Percentiles rank a stretch among this genome's conserved stretches.
phyloP scores from a whole-genome alignment of 2,113 vertebrate species.

The Brachirus orientalis region DNA sequence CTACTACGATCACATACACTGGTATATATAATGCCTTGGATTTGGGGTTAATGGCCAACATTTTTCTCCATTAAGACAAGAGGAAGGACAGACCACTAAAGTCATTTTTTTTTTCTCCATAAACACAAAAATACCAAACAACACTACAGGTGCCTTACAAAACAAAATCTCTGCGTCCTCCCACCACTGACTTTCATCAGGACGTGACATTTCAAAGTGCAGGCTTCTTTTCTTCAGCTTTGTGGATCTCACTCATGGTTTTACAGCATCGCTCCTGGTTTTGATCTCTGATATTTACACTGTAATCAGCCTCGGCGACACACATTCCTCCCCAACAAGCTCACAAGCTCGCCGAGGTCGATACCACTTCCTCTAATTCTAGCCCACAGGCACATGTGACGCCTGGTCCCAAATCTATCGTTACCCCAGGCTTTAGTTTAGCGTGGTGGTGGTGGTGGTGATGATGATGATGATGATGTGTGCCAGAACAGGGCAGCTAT shows the following conservation, averaged over 20 bases:
- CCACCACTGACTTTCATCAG: background rate
- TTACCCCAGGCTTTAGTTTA: constrained; percentile 54
- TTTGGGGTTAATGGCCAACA: too few species aligned
- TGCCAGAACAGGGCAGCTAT: constrained; percentile 41
- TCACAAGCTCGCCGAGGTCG: constrained; percentile 45
- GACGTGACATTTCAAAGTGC: background rate
- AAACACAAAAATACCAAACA: too few species aligned
- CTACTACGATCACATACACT: too few species aligned
- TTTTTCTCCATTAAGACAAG: too few species aligned
- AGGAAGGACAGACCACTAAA: too few species aligned
- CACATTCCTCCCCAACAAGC: constrained; percentile 51
- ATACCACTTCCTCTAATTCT: constrained; percentile 59
- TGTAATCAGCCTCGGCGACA: constrained; percentile 32
- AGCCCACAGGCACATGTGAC: constrained; percentile 49
- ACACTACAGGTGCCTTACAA: too few species aligned
- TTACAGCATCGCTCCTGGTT: constrained; percentile 8
- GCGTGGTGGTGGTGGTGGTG: background rate
- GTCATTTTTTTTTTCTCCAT: too few species aligned
- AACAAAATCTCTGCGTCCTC: too few species aligned
- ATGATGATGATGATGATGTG: background rate
- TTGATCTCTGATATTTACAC: constrained; percentile 39
- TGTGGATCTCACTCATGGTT: constrained; percentile 1
- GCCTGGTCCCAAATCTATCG: constrained; percentile 50
- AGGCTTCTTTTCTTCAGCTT: constrained; percentile 6
- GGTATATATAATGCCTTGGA: too few species aligned